Base-by-base conservation (phyloP, 2,797 vertebrate species). In the Myiothlypis chrysogaster region DNA sequence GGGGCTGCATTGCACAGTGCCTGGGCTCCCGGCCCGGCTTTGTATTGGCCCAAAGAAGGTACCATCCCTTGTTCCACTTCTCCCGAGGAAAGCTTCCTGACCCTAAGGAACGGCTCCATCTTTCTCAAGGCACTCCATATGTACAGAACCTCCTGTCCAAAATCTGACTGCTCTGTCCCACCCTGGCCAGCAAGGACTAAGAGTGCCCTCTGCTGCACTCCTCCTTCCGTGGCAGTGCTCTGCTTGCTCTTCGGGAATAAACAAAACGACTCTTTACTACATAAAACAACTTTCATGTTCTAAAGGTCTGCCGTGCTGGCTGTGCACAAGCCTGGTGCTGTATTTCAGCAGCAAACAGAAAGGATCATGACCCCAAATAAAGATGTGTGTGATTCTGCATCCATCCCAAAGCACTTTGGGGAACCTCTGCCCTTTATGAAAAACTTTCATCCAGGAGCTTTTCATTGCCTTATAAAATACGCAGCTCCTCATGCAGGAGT, bases 201-300 rank as follows among this genome's bases (percentile, higher is more conserved):
- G 88, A 95, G 77, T 95, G 90, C 88, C 86, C 93, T 92, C 93
- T 94, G 95, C 94, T 90, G 92, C 86, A 25, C 85, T 95, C 59
- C 35, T 70, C 39, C 21, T 60, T 15, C 79, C 50, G 11, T 8
- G 43, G 73, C 50, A 92, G 37, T 25, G 14, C 24, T 86, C 78
- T 1, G 0, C 59, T n/a, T 37, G 43, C 71, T 85, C 25, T 23
- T 71, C 6, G 35, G 66, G 71, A 85, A 73, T 56, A 73, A 79
- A 82, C 43, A 72, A 61, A 81, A 9, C 16, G 4, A 10, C 30
- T 55, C 39, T 46, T 66, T 41, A 47, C 35, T 14, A 34, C 19
- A 28, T 32, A 32, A 72, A 87, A 0, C 41, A 53, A 5, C 37
- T 9, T n/a, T 56, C 35, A 6, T 21, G 12, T 56, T 21, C 32